Evolutionary conservation across 2,888 invertebrate species (phyloP).

Genomic region (Ptilodon capucinus): DNA sequence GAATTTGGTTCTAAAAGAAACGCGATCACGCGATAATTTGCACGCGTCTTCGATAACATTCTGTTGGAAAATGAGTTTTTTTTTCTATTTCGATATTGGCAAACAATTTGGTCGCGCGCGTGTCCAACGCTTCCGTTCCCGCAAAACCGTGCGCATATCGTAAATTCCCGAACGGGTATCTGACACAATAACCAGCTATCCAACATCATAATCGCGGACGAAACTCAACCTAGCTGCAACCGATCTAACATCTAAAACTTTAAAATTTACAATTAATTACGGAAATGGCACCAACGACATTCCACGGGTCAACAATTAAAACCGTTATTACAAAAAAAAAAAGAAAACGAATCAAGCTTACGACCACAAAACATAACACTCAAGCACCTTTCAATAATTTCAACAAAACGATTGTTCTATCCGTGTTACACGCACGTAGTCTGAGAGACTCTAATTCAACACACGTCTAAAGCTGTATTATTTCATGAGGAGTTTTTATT

Average conservation of each 20-base stretch:
- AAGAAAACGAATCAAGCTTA: conserved; percentile 63
- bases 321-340: conserved; percentile 55
- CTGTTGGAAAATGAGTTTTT: no score
- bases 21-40: no score
- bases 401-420: conserved; percentile 67
- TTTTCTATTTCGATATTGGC: no score
- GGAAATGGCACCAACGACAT: conserved; percentile 80
- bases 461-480: conserved; percentile 35
- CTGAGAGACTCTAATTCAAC: conserved; percentile 46
- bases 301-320: conserved; percentile 79
- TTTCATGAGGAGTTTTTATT: conserved; percentile 71
- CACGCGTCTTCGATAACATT: no score
- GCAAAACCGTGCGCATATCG: conserved; percentile 5
- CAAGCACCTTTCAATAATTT: conserved; percentile 75
- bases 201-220: conserved; percentile 20
- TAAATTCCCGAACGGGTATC: conserved; percentile 18
- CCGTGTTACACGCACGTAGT: conserved; percentile 39
- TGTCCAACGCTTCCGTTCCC: conserved; percentile 1
- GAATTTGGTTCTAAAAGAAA: no score
- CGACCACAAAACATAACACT: conserved; percentile 77
- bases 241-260: conserved; percentile 52
- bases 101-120: no score
- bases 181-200: conserved; percentile 8
- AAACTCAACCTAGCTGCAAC: conserved; percentile 47
- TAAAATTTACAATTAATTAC: conserved; percentile 68